Conservation (phyloP, 2,888 invertebrate genomes). For the Pyrgus malvae region DNA sequence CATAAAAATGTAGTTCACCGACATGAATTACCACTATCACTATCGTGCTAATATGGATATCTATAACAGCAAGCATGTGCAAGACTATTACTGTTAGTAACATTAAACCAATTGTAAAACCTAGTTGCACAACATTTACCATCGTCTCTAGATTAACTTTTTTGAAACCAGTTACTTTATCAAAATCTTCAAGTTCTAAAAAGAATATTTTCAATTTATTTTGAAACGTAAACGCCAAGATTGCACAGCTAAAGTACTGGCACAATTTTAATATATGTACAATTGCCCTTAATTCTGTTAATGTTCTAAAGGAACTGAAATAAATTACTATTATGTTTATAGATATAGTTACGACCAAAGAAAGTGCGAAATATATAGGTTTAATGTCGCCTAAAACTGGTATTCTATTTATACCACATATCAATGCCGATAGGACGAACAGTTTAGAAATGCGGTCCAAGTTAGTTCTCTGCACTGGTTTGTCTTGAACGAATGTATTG, state of each 20-base stretch:
- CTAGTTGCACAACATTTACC: background rate
- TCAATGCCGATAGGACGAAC: constrained; percentile 26
- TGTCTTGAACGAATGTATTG: constrained; percentile 29
- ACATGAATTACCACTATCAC: constrained; percentile 13
- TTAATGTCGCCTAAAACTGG: constrained; percentile 28
- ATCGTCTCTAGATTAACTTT: constrained; percentile 3
- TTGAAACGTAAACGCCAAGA: constrained; percentile 23
- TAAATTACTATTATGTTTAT: constrained; percentile 11
- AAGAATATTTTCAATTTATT: constrained; percentile 31
- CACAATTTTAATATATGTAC: background rate
- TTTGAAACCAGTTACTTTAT: constrained; percentile 31
- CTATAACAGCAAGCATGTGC: background rate
- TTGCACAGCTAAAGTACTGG: constrained; percentile 23
- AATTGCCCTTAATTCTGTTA: background rate
- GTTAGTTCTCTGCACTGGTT: constrained; percentile 6
- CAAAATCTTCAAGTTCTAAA: constrained; percentile 32
- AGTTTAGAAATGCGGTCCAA: constrained; percentile 31
- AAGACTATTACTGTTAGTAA: background rate
- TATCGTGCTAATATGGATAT: background rate
- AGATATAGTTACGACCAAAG: constrained; percentile 6
- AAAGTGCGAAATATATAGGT: constrained; percentile 10
- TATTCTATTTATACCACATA: constrained; percentile 34
- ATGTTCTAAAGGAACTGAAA: background rate
- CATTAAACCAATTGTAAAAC: background rate
- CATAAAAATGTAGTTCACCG: constrained; percentile 51